Evolutionary conservation across 2,113 vertebrate species (phyloP), one percentile per base, ranked within the genome.

Genomic region (Collichthys lucidus): DNA sequence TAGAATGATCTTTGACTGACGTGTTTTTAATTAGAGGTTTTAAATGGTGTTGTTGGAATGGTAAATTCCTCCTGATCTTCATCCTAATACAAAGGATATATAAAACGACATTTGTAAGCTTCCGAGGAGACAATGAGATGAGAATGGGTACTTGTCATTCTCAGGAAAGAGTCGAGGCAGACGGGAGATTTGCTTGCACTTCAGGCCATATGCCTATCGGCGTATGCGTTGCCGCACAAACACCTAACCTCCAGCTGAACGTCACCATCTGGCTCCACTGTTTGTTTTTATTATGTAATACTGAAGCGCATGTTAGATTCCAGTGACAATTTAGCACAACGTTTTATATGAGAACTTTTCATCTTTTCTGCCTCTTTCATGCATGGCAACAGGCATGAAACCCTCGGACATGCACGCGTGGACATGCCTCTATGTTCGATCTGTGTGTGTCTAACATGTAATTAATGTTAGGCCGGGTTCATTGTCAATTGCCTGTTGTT

Each of bases 331-430:
- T 40, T 64, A 81, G 60, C 85, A 69, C 15, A 9, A 71, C 44
- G 14, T 20, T 67, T 67, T 79, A 77, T 50, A 24, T 85, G 17
- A 68, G 53, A 77, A 60, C 31, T 12, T 72, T 60, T 67, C 69
- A 84, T 73, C 73, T 77, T 74, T 47, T 89, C 86, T 66, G 74
- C 80, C 88, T 76, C 63, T 57, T 84, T 72, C 76, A 85, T 64
- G 92, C 90, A 92, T 92, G 92, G 88, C 81, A 74, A 69, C 75
- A 79, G 78, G 88, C 85, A 86, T 84, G 77, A 86, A 76, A 66
- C 70, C 60, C 79, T 61, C 47, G 42, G 81, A 88, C 84, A 84
- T 85, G 92, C 90, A 89, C 60, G 88, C 86, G 76, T 87, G 89
- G 62, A 83, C 88, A 74, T 66, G 82, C 88, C 85, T 86, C 86